Percentiles rank a stretch among this genome's conserved stretches.
These are phyloP conservation scores for Limnothrissa miodon DNA, from an alignment of 2,113 vertebrate genomes.

Conservation along the genomic window DNA sequence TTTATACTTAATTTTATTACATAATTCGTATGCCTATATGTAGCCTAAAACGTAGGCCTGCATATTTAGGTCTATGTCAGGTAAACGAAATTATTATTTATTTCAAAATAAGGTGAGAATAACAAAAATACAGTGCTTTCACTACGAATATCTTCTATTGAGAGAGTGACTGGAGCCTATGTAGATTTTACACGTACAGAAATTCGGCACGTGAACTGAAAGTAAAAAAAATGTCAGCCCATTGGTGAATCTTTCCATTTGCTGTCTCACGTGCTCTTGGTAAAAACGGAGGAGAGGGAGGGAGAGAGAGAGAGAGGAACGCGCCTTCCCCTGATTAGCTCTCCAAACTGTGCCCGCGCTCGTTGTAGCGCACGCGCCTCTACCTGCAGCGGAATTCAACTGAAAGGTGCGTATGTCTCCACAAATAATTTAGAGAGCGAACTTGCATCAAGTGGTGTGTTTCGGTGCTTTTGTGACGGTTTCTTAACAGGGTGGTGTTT, in stretches of 20 bases:
- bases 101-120: no score
- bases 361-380: slow-evolving; percentile 1
- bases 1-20: no score
- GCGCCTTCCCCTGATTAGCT: slow-evolving; percentile 26
- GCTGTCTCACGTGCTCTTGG: slow-evolving; percentile 5
- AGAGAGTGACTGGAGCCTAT: not conserved
- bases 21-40: no score
- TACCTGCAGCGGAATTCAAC: slow-evolving; percentile 20
- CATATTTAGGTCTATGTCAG: no score
- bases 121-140: not conserved
- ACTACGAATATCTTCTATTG: not conserved
- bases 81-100: no score
- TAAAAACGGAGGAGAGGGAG: slow-evolving; percentile 13
- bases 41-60: no score
- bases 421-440: not conserved
- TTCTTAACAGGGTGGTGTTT: not conserved
- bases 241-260: slow-evolving; percentile 11
- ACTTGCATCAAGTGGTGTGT: not conserved
- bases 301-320: slow-evolving; percentile 29
- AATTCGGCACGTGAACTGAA: not conserved
- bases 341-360: slow-evolving; percentile 1
- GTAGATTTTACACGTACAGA: not conserved
- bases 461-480: not conserved
- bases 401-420: slow-evolving; percentile 7
- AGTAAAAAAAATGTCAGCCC: not conserved